These are phyloP conservation scores for Turritopsis rubra DNA, from an alignment of 30 jellyfish, hydroid and myxozoan species.

Conservation along the genomic window DNA sequence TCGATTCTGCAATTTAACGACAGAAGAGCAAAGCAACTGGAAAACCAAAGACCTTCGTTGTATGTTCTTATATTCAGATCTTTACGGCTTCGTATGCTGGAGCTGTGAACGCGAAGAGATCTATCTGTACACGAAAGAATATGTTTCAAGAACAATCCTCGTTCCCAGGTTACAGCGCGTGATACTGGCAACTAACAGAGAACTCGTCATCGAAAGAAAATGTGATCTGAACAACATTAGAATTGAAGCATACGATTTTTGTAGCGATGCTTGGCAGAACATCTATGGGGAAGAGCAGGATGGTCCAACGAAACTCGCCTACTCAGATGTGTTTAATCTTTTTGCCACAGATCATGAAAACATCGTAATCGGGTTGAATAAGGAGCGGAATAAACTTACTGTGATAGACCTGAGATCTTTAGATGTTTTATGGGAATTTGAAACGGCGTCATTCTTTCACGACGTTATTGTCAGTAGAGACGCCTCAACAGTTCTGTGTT, in stretches of 20 bases:
- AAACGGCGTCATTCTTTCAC: slow-evolving; percentile 56
- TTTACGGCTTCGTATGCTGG: slow-evolving; percentile 6
- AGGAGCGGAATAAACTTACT: slow-evolving; percentile 21
- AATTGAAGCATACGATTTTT: not conserved
- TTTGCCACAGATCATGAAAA: slow-evolving; percentile 49
- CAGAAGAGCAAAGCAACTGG: slow-evolving; percentile 11
- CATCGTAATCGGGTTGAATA: slow-evolving; percentile 36
- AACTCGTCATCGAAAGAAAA: not conserved
- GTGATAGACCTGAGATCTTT: slow-evolving; percentile 31
- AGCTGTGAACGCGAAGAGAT: not conserved
- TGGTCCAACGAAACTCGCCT: not conserved
- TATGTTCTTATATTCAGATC: not conserved
- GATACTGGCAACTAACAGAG: not conserved
- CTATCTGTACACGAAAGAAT: not conserved
- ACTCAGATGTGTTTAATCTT: not conserved
- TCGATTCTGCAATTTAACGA: not conserved
- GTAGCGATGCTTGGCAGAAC: not conserved
- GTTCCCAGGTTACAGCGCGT: not conserved
- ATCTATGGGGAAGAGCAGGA: not conserved
- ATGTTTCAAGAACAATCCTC: not conserved
- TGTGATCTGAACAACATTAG: not conserved
- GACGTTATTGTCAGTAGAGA: slow-evolving; percentile 48
- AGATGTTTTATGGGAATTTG: slow-evolving; percentile 48
- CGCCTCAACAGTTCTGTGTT: slow-evolving; percentile 51
- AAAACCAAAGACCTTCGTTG: not conserved